These are phyloP conservation scores for Ramazzottius varieornatus DNA, from an alignment of 2,888 invertebrate species.

Conservation along the genomic window DNA sequence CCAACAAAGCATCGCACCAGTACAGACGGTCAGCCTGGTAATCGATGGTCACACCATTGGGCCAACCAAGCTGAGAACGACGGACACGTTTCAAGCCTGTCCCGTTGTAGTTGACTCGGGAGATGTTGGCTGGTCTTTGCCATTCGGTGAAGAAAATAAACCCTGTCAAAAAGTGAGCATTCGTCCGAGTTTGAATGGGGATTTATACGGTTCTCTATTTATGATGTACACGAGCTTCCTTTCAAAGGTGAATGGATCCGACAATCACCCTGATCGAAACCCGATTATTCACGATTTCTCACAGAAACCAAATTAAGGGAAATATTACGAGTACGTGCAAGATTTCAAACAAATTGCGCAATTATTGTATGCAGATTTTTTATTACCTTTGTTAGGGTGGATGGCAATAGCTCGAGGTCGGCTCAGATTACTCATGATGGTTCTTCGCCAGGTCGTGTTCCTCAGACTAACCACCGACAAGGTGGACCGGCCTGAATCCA, in stretches of 20 bases:
- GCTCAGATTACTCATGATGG: constrained; percentile 57
- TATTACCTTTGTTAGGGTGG: constrained; percentile 77
- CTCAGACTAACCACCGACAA: constrained; percentile 67
- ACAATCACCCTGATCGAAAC: too few relatives aligned
- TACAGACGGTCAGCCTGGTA: constrained; percentile 60
- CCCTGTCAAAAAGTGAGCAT: constrained; percentile 17
- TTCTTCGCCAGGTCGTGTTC: constrained; percentile 54
- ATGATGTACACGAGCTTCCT: too few relatives aligned
- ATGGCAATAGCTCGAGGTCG: constrained; percentile 83
- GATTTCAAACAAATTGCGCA: not conserved
- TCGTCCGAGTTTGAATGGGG: too few relatives aligned
- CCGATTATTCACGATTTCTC: too few relatives aligned
- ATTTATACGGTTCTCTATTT: too few relatives aligned
- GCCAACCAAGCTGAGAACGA: constrained; percentile 79
- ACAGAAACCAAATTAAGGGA: too few relatives aligned
- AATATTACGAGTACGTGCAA: constrained; percentile 7
- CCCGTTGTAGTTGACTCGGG: constrained; percentile 68
- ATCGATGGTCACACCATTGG: constrained; percentile 81
- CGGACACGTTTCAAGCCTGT: constrained; percentile 57
- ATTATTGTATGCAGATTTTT: too few relatives aligned
- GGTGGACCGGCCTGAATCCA: constrained; percentile 74
- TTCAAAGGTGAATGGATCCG: too few relatives aligned
- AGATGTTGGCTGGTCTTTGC: constrained; percentile 86
- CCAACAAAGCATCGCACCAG: constrained; percentile 86
- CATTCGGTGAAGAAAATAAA: constrained; percentile 83